Evolutionary conservation across 2,113 vertebrate genomes (phyloP).

Genomic region (Calonectris borealis): DNA sequence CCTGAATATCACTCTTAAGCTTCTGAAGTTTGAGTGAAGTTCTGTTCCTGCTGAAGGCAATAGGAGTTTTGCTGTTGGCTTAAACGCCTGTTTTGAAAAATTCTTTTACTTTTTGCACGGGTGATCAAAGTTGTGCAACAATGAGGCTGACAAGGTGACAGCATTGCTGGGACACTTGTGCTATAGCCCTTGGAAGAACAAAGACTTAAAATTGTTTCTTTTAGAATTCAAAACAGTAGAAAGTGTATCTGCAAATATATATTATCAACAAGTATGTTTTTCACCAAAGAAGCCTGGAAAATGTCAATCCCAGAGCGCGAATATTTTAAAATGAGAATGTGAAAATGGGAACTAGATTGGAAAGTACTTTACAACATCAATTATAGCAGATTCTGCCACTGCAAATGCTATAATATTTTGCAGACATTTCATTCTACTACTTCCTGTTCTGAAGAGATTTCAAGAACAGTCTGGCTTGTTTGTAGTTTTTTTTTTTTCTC

Average conservation of each 20-base stretch:
- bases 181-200: background rate
- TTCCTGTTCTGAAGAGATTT: background rate
- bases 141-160: background rate
- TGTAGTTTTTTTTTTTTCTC: background rate
- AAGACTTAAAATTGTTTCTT: background rate
- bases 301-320: background rate
- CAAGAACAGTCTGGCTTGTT: background rate
- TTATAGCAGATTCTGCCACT: background rate
- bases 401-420: background rate
- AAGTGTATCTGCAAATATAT: background rate
- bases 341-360: background rate
- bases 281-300: background rate
- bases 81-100: background rate
- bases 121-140: background rate
- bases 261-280: background rate
- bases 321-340: background rate
- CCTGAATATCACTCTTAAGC: rapidly evolving
- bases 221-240: background rate
- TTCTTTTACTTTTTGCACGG: background rate
- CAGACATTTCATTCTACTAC: background rate
- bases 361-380: background rate
- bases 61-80: background rate
- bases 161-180: background rate
- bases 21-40: background rate
- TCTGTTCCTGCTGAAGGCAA: background rate